Base-by-base conservation (phyloP, 2,888 invertebrate species). In the Colletes collaris region DNA sequence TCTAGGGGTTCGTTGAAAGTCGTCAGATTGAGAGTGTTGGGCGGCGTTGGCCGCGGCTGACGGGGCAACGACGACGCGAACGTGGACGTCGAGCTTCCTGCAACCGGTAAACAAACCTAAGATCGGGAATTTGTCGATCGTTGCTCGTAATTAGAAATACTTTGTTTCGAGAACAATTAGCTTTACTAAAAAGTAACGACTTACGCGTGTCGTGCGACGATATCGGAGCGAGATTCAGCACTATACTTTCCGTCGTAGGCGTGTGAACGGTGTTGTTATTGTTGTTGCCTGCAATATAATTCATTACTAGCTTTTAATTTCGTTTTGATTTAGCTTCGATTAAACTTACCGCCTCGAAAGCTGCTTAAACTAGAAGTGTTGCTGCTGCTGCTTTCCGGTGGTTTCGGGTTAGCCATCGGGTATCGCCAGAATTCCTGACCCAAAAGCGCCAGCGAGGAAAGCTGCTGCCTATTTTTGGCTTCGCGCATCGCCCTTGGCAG, bases 361-460 rank as follows among this genome's bases (percentile, higher is more conserved):
- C 96, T 96, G 93, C 96, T 96, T 89, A 96, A 95, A 94, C 96
- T 96, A 91, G 96, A 96, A 84, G 95, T 95, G 85, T 93, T 93
- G 86, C 93, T 93, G 86, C 92, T 92, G 88, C 92, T 92, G 90
- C 93, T 93, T 71, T 91, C 87, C 79, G 94, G 92, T 82, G 94
- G 95, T 89, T 95, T 95, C 4, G 96, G 95, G 91, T 95, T 96
- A 8, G 96, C 96, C 96, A 96, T 96, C 13, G 96, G 96, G 92
- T 96, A 96, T 89, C 94, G 93, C 97, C 97, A 97, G 93, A 97
- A 97, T 92, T 97, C 97, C 93, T 97, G 97, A 46, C 98, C 99
- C 64, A 99, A 94, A 82, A 98, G 94, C 7, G 98, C 98, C 69
- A 98, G 94, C 1, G 98, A 98, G 64, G 97, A 97, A 63, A 99